phyloP scores from a whole-genome alignment of 92 coral and sea anemone species.

The Umimayanthus chanpuru region DNA sequence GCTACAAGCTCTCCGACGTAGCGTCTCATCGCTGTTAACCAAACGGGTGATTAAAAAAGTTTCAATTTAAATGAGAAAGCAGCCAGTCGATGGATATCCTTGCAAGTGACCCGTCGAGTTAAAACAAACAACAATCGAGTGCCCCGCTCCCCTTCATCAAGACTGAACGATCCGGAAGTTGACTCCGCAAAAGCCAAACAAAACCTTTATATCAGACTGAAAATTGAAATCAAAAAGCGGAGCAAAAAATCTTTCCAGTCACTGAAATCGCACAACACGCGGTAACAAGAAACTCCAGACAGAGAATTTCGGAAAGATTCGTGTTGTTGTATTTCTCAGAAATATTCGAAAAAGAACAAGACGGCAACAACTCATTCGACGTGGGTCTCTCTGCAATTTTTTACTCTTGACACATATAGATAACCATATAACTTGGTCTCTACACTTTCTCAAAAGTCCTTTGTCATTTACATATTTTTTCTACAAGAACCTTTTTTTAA shows the following conservation, averaged over 20 bases:
- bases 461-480: no score
- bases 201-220: neutral
- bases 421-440: no score
- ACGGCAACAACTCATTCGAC: no score
- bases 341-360: neutral
- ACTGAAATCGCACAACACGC: neutral
- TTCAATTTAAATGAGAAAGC: neutral
- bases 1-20: neutral
- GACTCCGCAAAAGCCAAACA: neutral
- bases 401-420: no score
- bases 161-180: neutral
- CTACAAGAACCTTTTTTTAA: no score
- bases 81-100: neutral
- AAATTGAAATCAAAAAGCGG: neutral
- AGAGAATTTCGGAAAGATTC: no score
- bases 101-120: constrained; percentile 14
- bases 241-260: neutral
- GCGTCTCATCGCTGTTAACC: neutral
- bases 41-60: neutral
- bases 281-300: neutral
- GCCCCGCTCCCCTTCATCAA: neutral
- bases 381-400: no score
- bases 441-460: no score
- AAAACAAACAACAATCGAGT: neutral
- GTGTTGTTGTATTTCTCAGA: neutral